These are phyloP conservation scores for Hormaphis cornu DNA, from an alignment of 1,140 invertebrate species.

Conservation along the genomic window DNA sequence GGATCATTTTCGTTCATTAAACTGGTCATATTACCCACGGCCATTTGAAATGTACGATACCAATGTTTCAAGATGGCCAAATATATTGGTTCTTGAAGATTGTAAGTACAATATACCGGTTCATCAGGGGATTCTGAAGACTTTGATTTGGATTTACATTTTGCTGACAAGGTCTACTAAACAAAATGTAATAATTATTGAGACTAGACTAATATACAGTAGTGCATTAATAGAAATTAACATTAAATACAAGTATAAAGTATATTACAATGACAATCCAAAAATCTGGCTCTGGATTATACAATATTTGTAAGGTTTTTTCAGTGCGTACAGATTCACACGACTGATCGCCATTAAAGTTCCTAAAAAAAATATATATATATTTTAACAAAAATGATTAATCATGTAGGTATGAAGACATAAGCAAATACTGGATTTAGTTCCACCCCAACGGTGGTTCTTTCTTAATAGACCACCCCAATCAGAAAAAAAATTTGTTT, in stretches of 20 bases:
- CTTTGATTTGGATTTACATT: constrained; percentile 4
- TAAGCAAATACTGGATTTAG: too few relatives aligned
- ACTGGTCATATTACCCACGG: constrained; percentile 1
- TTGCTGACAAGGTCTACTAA: constrained; percentile 18
- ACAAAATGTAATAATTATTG: not conserved
- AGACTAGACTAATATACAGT: not conserved
- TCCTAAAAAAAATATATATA: not conserved
- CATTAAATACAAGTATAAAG: not conserved
- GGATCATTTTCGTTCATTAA: constrained; percentile 11
- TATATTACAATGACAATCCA: constrained; percentile 27
- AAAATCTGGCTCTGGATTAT: constrained; percentile 12
- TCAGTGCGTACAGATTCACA: constrained; percentile 21
- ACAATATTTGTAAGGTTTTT: constrained; percentile 7
- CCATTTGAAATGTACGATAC: constrained; percentile 21
- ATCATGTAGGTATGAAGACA: too few relatives aligned
- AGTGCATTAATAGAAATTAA: not conserved
- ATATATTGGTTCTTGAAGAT: constrained; percentile 26
- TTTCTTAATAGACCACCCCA: too few relatives aligned
- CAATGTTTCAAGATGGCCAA: constrained; percentile 19
- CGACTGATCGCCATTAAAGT: not conserved
- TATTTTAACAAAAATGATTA: too few relatives aligned
- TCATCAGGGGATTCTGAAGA: not conserved
- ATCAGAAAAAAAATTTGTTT: too few relatives aligned
- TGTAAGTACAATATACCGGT: constrained; percentile 18
- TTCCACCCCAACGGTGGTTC: too few relatives aligned